Conservation (phyloP, 2,888 invertebrate genomes). For the Acleris laterana region DNA sequence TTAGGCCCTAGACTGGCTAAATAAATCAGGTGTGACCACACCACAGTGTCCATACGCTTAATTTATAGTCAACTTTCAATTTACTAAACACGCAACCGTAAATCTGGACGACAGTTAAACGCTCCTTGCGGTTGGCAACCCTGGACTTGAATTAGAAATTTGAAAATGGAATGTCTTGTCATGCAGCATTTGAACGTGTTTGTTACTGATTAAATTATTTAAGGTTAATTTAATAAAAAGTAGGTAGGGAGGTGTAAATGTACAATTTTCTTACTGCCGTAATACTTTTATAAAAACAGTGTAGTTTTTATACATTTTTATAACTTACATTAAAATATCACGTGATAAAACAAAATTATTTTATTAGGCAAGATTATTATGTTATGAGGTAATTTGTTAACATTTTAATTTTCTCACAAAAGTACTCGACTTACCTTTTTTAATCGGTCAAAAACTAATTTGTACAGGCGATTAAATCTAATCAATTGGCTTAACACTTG, state of each 20-base stretch:
- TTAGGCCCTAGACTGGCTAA: slow-evolving; percentile 33
- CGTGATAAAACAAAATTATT: neutral
- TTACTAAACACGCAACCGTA: slow-evolving; percentile 74
- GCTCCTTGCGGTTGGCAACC: slow-evolving; percentile 63
- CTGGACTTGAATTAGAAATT: slow-evolving; percentile 40
- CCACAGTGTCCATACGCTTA: slow-evolving; percentile 49
- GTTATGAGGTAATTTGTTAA: neutral
- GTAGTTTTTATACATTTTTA: too few species aligned
- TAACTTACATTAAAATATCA: too few species aligned
- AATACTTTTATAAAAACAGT: too few species aligned
- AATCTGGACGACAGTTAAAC: slow-evolving; percentile 73
- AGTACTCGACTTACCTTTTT: too few species aligned
- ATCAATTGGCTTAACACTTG: slow-evolving; percentile 72
- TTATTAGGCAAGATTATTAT: neutral
- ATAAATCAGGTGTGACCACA: slow-evolving; percentile 48
- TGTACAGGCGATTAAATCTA: neutral
- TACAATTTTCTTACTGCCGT: neutral
- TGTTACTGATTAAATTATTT: neutral
- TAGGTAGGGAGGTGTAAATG: too few species aligned
- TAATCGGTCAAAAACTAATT: neutral
- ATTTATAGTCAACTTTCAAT: slow-evolving; percentile 82
- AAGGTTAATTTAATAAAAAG: too few species aligned
- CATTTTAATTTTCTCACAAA: neutral
- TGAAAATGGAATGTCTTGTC: slow-evolving; percentile 14
- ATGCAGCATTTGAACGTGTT: neutral